Conservation (phyloP, 2,797 vertebrate genomes). For the Gambelia wislizenii region DNA sequence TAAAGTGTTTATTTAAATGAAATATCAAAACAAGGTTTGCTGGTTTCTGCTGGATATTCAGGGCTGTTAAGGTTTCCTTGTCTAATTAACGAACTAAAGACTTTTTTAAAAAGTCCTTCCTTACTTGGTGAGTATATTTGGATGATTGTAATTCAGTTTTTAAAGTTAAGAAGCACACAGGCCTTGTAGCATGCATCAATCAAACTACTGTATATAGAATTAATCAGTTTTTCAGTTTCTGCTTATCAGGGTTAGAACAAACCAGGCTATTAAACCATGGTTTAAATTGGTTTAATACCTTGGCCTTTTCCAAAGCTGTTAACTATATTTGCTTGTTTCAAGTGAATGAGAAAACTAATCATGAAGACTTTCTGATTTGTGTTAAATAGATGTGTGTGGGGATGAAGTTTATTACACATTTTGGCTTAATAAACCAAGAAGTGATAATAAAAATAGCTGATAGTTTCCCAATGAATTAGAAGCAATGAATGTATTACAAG, state of each 20-base stretch:
- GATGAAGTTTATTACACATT: no score
- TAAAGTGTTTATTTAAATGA: background rate
- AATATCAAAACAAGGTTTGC: background rate
- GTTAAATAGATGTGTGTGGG: no score
- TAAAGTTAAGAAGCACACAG: background rate
- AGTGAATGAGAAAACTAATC: no score
- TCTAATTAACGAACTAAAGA: background rate
- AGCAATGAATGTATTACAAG: background rate
- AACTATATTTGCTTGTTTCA: background rate
- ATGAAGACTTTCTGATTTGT: no score
- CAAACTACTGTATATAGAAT: background rate
- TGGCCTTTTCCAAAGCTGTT: background rate
- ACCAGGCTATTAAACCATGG: background rate
- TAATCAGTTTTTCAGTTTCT: background rate
- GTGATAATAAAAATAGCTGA: background rate
- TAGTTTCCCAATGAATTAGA: background rate
- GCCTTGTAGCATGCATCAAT: background rate
- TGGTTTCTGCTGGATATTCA: background rate
- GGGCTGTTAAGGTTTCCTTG: background rate
- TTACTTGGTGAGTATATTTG: background rate
- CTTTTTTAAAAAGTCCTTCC: background rate
- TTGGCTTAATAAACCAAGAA: background rate
- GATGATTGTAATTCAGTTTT: background rate
- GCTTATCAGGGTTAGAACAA: background rate
- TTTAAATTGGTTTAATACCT: background rate